Conservation (phyloP, 2,888 invertebrate genomes). For the Ectemnius lituratus region DNA sequence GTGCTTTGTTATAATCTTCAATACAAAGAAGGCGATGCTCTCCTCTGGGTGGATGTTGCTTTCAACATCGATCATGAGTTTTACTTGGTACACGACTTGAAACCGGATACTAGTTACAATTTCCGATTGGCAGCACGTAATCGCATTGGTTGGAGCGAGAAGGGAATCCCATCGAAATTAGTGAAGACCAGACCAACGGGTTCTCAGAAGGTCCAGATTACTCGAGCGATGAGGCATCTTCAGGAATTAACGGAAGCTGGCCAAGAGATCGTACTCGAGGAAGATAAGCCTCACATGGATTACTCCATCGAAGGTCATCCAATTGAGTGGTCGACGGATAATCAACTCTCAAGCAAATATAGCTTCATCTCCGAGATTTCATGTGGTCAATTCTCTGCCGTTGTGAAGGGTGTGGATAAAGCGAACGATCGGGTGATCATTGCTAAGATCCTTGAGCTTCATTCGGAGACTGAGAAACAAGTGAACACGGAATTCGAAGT, state of each 20-base stretch:
- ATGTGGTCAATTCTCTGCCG: slow-evolving; percentile 91
- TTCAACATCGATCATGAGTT: slow-evolving; percentile 96
- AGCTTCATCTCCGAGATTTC: slow-evolving; percentile 91
- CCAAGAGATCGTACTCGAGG: slow-evolving; percentile 83
- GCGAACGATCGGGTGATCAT: slow-evolving; percentile 87
- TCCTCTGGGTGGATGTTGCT: slow-evolving; percentile 92
- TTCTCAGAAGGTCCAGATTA: slow-evolving; percentile 86
- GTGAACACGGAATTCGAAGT: slow-evolving; percentile 91
- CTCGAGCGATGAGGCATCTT: slow-evolving; percentile 89
- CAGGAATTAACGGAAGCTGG: slow-evolving; percentile 93
- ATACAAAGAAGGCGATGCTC: slow-evolving; percentile 85
- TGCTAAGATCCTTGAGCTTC: slow-evolving; percentile 89
- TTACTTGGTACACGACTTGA: slow-evolving; percentile 88
- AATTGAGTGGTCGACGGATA: slow-evolving; percentile 85
- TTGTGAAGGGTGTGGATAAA: slow-evolving; percentile 90
- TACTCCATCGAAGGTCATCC: slow-evolving; percentile 88
- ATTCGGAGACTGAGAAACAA: slow-evolving; percentile 80
- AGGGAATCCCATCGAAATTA: slow-evolving; percentile 89
- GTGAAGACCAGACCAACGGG: slow-evolving; percentile 85
- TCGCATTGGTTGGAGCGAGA: slow-evolving; percentile 95
- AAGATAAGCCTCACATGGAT: slow-evolving; percentile 83
- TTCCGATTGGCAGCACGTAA: slow-evolving; percentile 94
- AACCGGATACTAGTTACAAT: slow-evolving; percentile 89
- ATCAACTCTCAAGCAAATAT: slow-evolving; percentile 86
- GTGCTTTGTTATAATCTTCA: slow-evolving; percentile 95